A percentile compares a stretch with the other conserved stretches of the same genome.
These are phyloP conservation scores for Drosophila parvula DNA, from an alignment of 1,140 invertebrate genomes.

Conservation along the genomic window DNA sequence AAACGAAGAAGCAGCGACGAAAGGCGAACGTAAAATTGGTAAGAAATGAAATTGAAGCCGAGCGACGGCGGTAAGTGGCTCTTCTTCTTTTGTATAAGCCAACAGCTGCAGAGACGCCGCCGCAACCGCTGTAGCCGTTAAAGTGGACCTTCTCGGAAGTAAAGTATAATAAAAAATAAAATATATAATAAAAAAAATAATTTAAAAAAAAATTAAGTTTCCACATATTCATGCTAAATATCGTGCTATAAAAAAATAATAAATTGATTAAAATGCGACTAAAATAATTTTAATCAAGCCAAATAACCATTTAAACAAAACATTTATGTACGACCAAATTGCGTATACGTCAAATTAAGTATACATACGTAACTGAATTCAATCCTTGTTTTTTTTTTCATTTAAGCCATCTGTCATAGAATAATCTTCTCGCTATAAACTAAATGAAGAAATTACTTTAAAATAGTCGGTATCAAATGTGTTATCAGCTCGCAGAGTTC, in stretches of 20 bases:
- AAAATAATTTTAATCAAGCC: too few relatives aligned
- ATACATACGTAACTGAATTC: background rate
- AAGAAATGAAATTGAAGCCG: slow-evolving; percentile 54
- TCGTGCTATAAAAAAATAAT: background rate
- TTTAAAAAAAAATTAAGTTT: background rate
- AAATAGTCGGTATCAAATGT: too few relatives aligned
- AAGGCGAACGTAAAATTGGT: slow-evolving; percentile 39
- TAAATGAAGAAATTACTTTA: too few relatives aligned
- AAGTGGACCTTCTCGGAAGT: slow-evolving; percentile 1
- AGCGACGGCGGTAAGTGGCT: slow-evolving; percentile 20
- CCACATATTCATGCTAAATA: too few relatives aligned
- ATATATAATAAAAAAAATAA: too few relatives aligned
- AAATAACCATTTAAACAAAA: too few relatives aligned
- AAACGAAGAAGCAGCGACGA: slow-evolving; percentile 23
- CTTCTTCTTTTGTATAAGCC: slow-evolving; percentile 34
- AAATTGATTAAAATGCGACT: too few relatives aligned
- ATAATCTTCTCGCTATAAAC: too few relatives aligned
- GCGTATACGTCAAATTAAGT: background rate
- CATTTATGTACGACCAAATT: background rate
- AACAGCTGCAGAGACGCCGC: slow-evolving; percentile 9
- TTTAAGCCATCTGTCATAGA: background rate
- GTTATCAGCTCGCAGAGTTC: slow-evolving; percentile 2
- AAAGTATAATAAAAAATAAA: too few relatives aligned
- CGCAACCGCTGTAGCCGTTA: slow-evolving; percentile 4
- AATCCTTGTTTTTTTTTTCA: background rate